Percentiles rank a stretch among this genome's conserved stretches.
phyloP scores from a whole-genome alignment of 2,888 invertebrate genomes.

The Unio pictorum region DNA sequence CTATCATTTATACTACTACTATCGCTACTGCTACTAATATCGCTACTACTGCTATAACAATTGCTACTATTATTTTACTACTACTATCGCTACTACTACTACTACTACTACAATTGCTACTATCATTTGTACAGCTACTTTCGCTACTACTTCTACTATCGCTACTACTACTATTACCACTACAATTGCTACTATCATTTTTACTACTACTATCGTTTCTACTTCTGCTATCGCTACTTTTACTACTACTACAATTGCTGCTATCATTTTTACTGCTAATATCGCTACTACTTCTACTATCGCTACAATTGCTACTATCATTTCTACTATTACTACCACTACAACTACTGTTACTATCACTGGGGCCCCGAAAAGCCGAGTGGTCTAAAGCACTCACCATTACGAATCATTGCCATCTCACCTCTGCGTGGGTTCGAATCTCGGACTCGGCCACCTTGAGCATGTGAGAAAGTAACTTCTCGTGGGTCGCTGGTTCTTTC shows the following conservation, averaged over 20 bases:
- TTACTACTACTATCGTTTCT: constrained; percentile 3
- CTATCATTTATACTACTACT: too few species aligned
- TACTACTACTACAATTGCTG: constrained; percentile 14
- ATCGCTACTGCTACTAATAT: too few species aligned
- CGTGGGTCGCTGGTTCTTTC: too few species aligned
- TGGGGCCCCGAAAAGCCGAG: too few species aligned
- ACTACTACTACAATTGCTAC: constrained; percentile 19
- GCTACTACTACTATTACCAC: constrained; percentile 24
- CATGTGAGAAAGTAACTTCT: too few species aligned
- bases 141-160: constrained; percentile 4
- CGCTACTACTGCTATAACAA: too few species aligned
- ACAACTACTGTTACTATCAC: constrained; percentile 6
- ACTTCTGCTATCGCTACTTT: constrained; percentile 11
- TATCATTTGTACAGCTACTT: constrained; percentile 2
- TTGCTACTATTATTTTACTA: too few species aligned
- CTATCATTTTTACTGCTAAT: constrained; percentile 14
- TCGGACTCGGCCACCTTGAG: too few species aligned
- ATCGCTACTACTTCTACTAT: constrained; percentile 3
- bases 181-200: not conserved
- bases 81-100: constrained; percentile 3
- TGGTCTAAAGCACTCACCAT: too few species aligned
- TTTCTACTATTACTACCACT: constrained; percentile 6
- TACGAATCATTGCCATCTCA: too few species aligned
- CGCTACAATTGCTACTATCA: not conserved
- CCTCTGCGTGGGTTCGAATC: too few species aligned